These are phyloP conservation scores for Melanogrammus aeglefinus DNA, from an alignment of 2,797 vertebrate genomes.

Conservation along the genomic window DNA sequence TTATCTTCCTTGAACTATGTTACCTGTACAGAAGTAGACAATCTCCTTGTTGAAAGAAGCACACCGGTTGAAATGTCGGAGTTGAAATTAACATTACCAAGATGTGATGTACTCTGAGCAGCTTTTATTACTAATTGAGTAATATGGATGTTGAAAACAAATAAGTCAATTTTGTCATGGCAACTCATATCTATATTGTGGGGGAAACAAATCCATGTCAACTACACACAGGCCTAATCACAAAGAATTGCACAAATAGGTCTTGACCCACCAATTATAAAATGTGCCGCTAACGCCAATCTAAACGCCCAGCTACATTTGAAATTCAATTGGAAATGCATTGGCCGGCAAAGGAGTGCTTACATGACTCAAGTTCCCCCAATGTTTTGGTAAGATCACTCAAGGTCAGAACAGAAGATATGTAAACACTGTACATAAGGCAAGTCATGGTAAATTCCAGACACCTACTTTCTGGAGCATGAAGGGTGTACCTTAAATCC, in stretches of 20 bases:
- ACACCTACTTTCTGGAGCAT: not conserved
- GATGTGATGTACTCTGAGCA: slow-evolving; percentile 10
- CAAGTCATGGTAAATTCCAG: slow-evolving; percentile 18
- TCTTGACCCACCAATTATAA: not conserved
- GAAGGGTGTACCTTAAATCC: slow-evolving; percentile 7
- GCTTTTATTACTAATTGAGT: slow-evolving; percentile 22
- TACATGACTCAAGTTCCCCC: slow-evolving; percentile 1
- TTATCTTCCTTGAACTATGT: not conserved
- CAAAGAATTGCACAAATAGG: slow-evolving; percentile 5
- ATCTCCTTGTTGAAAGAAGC: not conserved
- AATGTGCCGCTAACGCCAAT: not conserved
- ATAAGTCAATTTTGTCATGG: not conserved
- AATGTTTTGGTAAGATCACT: slow-evolving; percentile 2
- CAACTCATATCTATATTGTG: slow-evolving; percentile 4
- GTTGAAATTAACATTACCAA: slow-evolving; percentile 10
- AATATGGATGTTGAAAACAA: slow-evolving; percentile 9
- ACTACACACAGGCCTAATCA: slow-evolving; percentile 12
- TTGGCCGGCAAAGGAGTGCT: slow-evolving; percentile 2
- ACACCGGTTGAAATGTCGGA: not conserved
- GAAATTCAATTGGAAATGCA: not conserved
- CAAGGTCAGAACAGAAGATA: slow-evolving; percentile 8
- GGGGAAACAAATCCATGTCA: not conserved
- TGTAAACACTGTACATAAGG: not conserved
- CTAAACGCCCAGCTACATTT: slow-evolving; percentile 4
- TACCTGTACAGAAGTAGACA: not conserved